phyloP scores from a whole-genome alignment of 2,888 invertebrate genomes.

The Rhogogaster chlorosoma region DNA sequence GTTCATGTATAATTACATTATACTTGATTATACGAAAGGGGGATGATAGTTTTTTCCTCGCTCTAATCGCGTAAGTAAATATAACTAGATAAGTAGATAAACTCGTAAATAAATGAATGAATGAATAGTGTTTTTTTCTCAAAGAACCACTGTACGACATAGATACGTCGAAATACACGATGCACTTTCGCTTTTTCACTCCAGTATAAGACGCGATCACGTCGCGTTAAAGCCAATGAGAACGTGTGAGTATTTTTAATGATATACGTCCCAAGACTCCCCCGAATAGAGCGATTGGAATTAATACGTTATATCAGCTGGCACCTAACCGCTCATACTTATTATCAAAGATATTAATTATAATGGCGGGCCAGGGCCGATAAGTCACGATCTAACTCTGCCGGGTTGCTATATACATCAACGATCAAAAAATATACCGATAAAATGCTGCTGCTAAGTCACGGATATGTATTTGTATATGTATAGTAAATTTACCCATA shows the following conservation, averaged over 20 bases:
- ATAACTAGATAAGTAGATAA: not conserved
- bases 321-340: not conserved
- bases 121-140: not conserved
- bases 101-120: not conserved
- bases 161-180: not conserved
- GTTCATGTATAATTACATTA: not conserved
- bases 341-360: constrained; percentile 16
- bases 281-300: not conserved
- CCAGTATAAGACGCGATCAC: not conserved
- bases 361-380: not conserved
- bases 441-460: not conserved
- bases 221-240: not conserved
- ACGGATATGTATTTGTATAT: not conserved
- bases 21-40: not conserved
- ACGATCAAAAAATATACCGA: not conserved
- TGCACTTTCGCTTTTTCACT: not conserved
- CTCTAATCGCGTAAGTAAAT: not conserved
- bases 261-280: not conserved
- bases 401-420: not conserved
- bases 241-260: not conserved
- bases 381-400: not conserved
- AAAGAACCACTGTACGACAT: not conserved
- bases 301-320: not conserved
- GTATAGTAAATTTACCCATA: not conserved
- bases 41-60: not conserved